phyloP scores from a whole-genome alignment of 2,113 vertebrate genomes.

The Lepisosteus oculatus region DNA sequence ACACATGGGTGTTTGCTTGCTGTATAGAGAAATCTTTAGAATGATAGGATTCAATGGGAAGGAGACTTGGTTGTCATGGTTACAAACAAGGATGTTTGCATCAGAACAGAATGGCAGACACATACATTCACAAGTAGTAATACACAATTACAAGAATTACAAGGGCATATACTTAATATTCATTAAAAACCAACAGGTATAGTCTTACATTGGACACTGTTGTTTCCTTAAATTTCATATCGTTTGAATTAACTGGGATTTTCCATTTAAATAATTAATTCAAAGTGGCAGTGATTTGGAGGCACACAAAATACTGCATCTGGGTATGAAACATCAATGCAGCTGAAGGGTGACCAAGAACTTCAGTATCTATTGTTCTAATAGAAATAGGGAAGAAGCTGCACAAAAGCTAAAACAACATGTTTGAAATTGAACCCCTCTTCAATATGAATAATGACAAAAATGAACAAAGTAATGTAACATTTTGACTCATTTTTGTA shows the following conservation, averaged over 20 bases:
- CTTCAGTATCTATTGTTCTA: too few species aligned
- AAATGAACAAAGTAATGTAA: too few species aligned
- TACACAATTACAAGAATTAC: slow-evolving; percentile 23
- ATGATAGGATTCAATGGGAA: slow-evolving; percentile 50
- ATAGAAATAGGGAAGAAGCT: too few species aligned
- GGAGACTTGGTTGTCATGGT: slow-evolving; percentile 67
- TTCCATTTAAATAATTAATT: slow-evolving; percentile 18
- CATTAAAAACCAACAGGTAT: slow-evolving; percentile 16
- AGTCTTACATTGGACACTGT: slow-evolving; percentile 4
- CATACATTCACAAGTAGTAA: slow-evolving; percentile 28
- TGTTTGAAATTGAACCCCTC: too few species aligned
- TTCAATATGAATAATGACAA: too few species aligned
- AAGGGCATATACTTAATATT: slow-evolving; percentile 7
- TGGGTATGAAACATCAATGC: too few species aligned
- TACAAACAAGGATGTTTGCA: slow-evolving; percentile 70
- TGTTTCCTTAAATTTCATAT: too few species aligned
- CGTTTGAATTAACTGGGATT: not conserved
- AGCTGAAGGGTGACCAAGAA: too few species aligned
- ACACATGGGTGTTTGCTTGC: not conserved
- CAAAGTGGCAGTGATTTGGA: not conserved
- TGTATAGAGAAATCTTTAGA: slow-evolving; percentile 37
- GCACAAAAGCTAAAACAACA: too few species aligned
- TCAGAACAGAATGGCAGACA: slow-evolving; percentile 43
- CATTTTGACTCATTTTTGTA: too few species aligned
- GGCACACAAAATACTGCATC: too few species aligned